Evolutionary conservation across 2,888 invertebrate species (phyloP).

Genomic region (Andrena minutula): DNA sequence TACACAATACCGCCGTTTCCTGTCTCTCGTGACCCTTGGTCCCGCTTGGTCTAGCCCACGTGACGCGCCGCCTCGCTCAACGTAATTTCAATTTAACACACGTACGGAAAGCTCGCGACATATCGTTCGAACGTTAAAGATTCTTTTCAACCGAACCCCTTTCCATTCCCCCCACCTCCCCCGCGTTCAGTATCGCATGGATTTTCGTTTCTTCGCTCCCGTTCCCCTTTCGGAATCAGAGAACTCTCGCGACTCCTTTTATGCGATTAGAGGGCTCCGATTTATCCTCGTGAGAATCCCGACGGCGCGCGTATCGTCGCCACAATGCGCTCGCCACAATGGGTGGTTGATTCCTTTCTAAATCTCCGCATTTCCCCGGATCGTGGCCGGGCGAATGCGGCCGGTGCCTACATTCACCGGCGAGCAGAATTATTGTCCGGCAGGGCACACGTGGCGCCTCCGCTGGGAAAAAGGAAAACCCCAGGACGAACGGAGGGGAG

Average conservation of each 20-base stretch:
- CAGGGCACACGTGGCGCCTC: constrained; percentile 12
- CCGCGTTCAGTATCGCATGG: not conserved
- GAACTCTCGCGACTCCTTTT: not conserved
- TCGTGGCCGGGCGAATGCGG: constrained; percentile 29
- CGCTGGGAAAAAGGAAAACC: not conserved
- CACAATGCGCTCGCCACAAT: constrained; percentile 58
- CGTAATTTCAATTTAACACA: constrained; percentile 49
- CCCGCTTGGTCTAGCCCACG: constrained; percentile 59
- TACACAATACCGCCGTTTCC: constrained; percentile 75
- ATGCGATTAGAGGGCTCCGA: constrained; percentile 12
- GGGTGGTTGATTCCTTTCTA: constrained; percentile 68
- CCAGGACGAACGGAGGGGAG: constrained; percentile 24
- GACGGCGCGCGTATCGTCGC: constrained; percentile 11
- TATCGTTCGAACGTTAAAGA: constrained; percentile 9
- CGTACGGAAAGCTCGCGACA: constrained; percentile 25
- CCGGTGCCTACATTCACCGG: constrained; percentile 39
- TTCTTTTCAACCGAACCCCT: not conserved
- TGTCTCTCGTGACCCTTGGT: constrained; percentile 71
- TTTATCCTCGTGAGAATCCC: constrained; percentile 45
- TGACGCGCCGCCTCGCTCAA: constrained; percentile 55
- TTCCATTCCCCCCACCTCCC: not conserved
- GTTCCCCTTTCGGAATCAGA: not conserved
- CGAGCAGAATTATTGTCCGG: constrained; percentile 28
- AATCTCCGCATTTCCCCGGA: constrained; percentile 35
- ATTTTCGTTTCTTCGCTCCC: not conserved